Base-by-base conservation (phyloP, 1,140 invertebrate genomes). In the Megathymus violae region DNA sequence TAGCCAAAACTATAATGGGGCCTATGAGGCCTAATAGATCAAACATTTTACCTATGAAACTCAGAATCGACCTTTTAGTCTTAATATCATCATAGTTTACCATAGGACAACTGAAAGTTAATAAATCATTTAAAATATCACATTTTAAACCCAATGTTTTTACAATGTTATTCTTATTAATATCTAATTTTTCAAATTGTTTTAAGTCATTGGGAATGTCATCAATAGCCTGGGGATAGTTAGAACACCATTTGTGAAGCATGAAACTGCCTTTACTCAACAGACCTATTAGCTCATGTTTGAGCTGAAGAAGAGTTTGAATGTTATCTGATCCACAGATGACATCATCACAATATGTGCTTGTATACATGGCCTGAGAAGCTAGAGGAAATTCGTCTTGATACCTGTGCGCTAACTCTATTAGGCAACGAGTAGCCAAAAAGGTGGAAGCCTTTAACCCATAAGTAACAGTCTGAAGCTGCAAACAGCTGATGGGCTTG, bases 381-480 rank as follows among this genome's bases (percentile, higher is more conserved):
- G 46, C 46, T 14, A 48, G 13, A 4, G 46, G 46, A 34, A 27
- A 47, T n/a, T 13, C 14, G 2, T 16, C 4, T 5, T 34, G 10
- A 48, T 48, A 34, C 4, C 11, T 48, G 10, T 48, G 5, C 7
- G 46, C 46, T 3, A 48, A 10, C 14, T 48, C 46, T 4, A 48
- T 15, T 0, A 48, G 13, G 25, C 25, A 48, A 2, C 46, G 4
- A 34, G 46, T 25, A 25, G 61, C 62, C n/a, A 76, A 44, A 52
- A 56, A 76, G 1, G 65, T 70, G 1, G 65, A 70, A 3, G 50
- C 4, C 10, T 73, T 73, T 19, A 76, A 27, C 1, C 67, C 73
- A 50, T 76, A 76, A 0, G 73, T 71, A 7, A 76, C 64, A 11
- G 74, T 76, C 7, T 73, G 63, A 0, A 76, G 31, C 36, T 71